Conservation (phyloP, 2,113 vertebrate genomes). For the Corythaixoides concolor region DNA sequence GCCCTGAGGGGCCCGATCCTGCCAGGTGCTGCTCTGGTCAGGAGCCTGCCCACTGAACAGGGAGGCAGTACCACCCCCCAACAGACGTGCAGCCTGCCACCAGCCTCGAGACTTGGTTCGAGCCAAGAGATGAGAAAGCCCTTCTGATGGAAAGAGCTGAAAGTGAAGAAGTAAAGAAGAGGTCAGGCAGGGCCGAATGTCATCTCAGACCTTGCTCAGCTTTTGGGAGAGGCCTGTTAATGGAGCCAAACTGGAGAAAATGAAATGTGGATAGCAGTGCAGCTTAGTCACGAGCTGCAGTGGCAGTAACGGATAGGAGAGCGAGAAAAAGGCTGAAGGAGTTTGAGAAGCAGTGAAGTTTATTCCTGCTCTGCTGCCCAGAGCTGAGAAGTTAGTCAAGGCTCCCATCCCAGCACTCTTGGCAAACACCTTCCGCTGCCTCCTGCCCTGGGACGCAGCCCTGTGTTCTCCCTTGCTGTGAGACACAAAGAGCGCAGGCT, state of each 20-base stretch:
- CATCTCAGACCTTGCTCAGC: neutral
- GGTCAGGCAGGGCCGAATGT: neutral
- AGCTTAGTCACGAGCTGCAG: neutral
- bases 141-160: neutral
- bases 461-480: neutral
- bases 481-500: neutral
- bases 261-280: neutral
- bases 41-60: neutral
- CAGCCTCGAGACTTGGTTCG: neutral
- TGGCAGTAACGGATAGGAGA: neutral
- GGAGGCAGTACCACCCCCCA: neutral
- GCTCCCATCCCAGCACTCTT: neutral
- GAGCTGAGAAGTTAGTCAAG: neutral
- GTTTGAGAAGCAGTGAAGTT: neutral
- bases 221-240: neutral
- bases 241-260: neutral
- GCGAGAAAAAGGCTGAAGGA: neutral
- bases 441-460: neutral
- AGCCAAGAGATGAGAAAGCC: neutral
- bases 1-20: neutral
- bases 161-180: neutral
- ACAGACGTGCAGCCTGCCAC: neutral
- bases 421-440: neutral
- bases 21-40: neutral
- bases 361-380: neutral